Conservation (phyloP, 2,113 vertebrate genomes). For the Alosa alosa region DNA sequence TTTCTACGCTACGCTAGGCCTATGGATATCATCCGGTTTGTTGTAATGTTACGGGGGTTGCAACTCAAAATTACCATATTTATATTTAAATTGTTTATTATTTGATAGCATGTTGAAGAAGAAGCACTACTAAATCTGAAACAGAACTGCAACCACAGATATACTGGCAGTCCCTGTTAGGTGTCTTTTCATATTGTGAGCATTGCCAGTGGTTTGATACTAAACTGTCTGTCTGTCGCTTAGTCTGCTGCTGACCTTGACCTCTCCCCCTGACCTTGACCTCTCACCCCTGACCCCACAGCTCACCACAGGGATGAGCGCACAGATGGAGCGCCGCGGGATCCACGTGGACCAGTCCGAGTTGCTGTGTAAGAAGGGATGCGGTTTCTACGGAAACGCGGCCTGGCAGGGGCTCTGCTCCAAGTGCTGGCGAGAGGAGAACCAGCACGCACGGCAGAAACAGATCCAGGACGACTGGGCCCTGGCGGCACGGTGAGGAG, state of each 20-base stretch:
- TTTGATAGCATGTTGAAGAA: neutral
- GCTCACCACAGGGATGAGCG: slow-evolving; percentile 75
- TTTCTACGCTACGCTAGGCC: too few species aligned
- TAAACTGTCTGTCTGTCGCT: neutral
- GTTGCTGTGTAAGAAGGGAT: slow-evolving; percentile 93
- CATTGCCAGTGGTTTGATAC: neutral
- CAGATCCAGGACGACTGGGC: slow-evolving; percentile 96
- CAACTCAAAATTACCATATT: too few species aligned
- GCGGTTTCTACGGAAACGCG: slow-evolving; percentile 92
- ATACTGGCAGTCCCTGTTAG: neutral
- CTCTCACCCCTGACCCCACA: slow-evolving; percentile 51
- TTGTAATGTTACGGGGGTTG: too few species aligned
- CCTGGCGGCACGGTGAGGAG: slow-evolving; percentile 84
- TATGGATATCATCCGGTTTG: too few species aligned
- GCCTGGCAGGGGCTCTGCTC: slow-evolving; percentile 94
- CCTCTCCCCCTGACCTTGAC: neutral
- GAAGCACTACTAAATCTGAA: neutral
- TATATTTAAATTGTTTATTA: too few species aligned
- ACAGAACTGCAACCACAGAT: neutral
- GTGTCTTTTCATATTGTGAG: neutral
- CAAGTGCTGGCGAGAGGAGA: slow-evolving; percentile 93
- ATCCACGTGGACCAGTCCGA: slow-evolving; percentile 95
- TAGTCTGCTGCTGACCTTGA: too few species aligned
- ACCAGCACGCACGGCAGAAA: slow-evolving; percentile 83
- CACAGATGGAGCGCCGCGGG: slow-evolving; percentile 83